Evolutionary conservation across 2,888 invertebrate species (phyloP), one percentile per base, ranked within the genome.

Genomic region (Hedya salicella): DNA sequence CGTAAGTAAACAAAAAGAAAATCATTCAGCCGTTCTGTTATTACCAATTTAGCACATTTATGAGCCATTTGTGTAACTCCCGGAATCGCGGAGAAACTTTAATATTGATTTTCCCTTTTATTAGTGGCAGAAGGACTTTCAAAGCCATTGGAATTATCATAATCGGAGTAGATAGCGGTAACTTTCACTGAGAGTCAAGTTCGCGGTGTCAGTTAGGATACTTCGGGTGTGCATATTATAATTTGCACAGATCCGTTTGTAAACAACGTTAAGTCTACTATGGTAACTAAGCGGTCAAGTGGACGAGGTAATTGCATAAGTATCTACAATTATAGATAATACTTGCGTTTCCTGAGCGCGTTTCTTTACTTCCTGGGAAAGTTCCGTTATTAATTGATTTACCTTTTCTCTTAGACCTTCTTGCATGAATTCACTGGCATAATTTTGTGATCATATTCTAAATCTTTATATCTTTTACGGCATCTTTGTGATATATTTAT

Each of bases 161-260:
- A 66, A 66, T 61, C 54, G 54, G 52, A 50, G 39, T 53, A 46
- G 61, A 66, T 54, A 61, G 49, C 61, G 54, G 52, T 52, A 54
- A 61, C 66, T 66, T 66, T 66, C 60, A 54, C 66, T 60, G 39
- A 44, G 46, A 68, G 68, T 69, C 68, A 73, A 76, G 70, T 67
- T 75, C 54, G 71, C 69, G 70, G 46, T 32, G 13, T 52, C 46
- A 19, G 54, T 19, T n/a, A n/a, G n/a, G n/a, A n/a, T n/a, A n/a
- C n/a, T n/a, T 60, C 53, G 40, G 40, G 32, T 32, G 60, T 25
- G 19, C 48, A 32, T 49, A 49, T 48, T 54, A 42, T 40, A 36
- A 53, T 66, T 66, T 60, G 60, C 66, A 48, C 44, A 52, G 65
- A 65, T 48, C 44, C 52, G 30, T 25, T 40, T 61, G 48, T 61